Evolutionary conservation across 1,140 invertebrate genomes (phyloP).

Genomic region (Ceratosolen solmsi): DNA sequence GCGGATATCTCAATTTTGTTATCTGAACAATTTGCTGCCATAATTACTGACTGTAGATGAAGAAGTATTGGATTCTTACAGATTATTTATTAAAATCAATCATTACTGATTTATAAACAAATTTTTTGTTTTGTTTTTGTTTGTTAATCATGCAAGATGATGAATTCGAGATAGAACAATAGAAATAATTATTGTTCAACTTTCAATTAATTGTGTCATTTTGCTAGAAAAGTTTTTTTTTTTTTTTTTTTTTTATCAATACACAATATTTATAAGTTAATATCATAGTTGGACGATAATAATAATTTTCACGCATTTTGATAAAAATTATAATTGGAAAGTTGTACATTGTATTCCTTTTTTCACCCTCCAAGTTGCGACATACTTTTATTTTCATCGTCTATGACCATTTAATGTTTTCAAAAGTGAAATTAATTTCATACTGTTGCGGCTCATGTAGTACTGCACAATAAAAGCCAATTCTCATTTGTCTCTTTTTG

Average conservation of each 20-base stretch:
- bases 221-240: too few species aligned
- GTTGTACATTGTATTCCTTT: too few species aligned
- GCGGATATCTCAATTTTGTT: not conserved
- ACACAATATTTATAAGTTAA: too few species aligned
- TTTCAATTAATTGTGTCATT: too few species aligned
- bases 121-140: not conserved
- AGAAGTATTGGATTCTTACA: not conserved
- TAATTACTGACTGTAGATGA: not conserved
- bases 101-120: not conserved
- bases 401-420: constrained; percentile 5
- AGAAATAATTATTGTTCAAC: too few species aligned
- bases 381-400: constrained; percentile 4
- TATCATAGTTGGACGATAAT: too few species aligned
- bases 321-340: too few species aligned
- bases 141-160: not conserved
- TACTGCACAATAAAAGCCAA: constrained; percentile 17
- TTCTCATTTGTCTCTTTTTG: constrained; percentile 35
- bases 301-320: too few species aligned
- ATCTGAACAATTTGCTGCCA: not conserved
- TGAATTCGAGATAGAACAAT: not conserved
- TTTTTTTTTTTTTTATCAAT: too few species aligned
- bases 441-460: constrained; percentile 4
- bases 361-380: not conserved
- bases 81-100: not conserved
- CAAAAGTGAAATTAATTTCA: constrained; percentile 43